Base-by-base conservation (phyloP, 1,140 invertebrate genomes). In the Parapsyche elsis region DNA sequence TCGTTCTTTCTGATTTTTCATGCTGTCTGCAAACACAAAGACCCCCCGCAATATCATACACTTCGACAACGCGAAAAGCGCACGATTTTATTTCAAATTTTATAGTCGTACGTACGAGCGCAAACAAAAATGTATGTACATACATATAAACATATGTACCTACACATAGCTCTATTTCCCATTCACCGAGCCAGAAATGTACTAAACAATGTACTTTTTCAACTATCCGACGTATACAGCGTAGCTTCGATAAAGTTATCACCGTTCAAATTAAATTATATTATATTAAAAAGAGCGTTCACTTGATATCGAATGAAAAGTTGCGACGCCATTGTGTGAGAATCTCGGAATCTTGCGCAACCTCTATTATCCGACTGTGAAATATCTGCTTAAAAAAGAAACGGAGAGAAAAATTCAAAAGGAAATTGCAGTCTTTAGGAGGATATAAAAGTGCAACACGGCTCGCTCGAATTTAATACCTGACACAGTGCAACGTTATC, bases 391-490 rank as follows among this genome's bases (percentile, higher is more conserved):
- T 16, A 49, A 74, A 74, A 53, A 23, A 21, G 46, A 49, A 74
- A 46, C 9, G 38, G 19, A n/a, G 16, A 23, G 23, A 71, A 71
- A 45, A 38, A 74, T 16, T 38, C 23, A 57, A 19, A 49, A 61
- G 14, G 44, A 76, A 76, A 76, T 49, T 46, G 23, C 71, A 5
- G 45, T 46, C 71, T 74, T 76, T 26, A 38, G 74, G 10, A 44
- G 74, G 19, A 23, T 19, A 44, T 44, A 73, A 76, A 59, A 76
- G 74, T 76, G 74, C 74, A 76, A 53, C 49, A 21, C 49, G 10
- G 74, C 26, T n/a, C 38, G 38, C 19, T 74, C 71, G 71, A 38
- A 74, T 74, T 74, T 74, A 74, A 74, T 74, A 74, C 30, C 71
- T 24, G 71, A 49, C 10, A 23, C 30, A 38, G 30, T 38, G 30